A percentile compares a stretch with the other conserved stretches of the same genome.
Evolutionary conservation across 2,888 invertebrate species (phyloP).

Genomic region (Acanthosepion lycidas): DNA sequence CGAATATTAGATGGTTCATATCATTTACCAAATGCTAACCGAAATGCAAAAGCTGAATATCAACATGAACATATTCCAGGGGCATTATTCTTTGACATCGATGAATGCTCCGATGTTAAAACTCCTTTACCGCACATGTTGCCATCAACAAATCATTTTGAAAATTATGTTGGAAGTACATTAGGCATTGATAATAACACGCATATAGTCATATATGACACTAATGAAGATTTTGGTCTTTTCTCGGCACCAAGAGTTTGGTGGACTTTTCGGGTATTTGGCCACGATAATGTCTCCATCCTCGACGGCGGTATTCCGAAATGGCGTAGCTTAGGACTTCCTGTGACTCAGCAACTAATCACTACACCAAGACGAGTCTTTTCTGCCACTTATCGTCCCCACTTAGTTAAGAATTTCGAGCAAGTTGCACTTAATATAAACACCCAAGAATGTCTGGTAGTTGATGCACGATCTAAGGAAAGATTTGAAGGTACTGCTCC

Average conservation of each 20-base stretch:
- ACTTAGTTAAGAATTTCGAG: constrained; percentile 63
- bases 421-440: constrained; percentile 65
- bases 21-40: constrained; percentile 65
- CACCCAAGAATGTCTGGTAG: constrained; percentile 58
- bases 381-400: constrained; percentile 57
- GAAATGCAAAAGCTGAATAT: constrained; percentile 64
- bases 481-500: constrained; percentile 68
- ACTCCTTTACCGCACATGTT: constrained; percentile 66
- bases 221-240: constrained; percentile 61
- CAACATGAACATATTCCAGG: constrained; percentile 68
- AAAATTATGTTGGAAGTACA: constrained; percentile 63
- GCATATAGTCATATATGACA: constrained; percentile 71
- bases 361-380: constrained; percentile 55
- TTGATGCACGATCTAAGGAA: constrained; percentile 69
- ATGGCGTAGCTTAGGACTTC: constrained; percentile 62
- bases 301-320: constrained; percentile 68
- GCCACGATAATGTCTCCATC: constrained; percentile 66
- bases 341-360: constrained; percentile 54
- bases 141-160: constrained; percentile 63
- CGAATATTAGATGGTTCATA: constrained; percentile 69
- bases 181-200: constrained; percentile 68
- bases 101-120: constrained; percentile 64
- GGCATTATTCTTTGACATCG: constrained; percentile 71
- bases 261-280: constrained; percentile 71
- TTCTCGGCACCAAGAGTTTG: constrained; percentile 69